Base-by-base conservation (phyloP, 2,113 vertebrate species). In the Hirundichthys speculiger region DNA sequence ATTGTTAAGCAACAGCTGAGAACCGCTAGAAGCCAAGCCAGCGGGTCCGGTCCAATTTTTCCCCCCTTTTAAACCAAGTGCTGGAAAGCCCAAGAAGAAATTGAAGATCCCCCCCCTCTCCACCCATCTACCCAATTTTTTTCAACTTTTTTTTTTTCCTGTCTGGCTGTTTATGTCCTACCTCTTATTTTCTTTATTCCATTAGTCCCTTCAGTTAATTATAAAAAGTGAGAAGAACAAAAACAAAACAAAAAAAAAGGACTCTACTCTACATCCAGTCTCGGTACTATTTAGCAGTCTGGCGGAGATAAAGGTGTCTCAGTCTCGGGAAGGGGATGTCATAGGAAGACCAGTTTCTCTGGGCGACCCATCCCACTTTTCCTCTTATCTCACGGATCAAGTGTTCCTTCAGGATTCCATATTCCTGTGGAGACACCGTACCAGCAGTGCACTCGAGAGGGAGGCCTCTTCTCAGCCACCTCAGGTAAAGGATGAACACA, bases 331-430 rank as follows among this genome's bases (percentile, higher is more conserved):
- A 94, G 90, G 94, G 93, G 91, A 92, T 81, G 68, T 89, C 94
- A 84, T 93, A 95, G 92, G 92, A 88, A 93, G 92, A 94, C 88
- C 80, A 94, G 90, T 94, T 90, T 91, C 92, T 94, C 84, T 90
- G 80, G 86, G 49, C 82, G 76, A 83, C 50, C 91, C 91, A 89
- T 85, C 57, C 89, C 91, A 89, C 91, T 92, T 95, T 94, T 90
- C 93, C 91, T 94, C 93, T 92, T 94, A 95, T 96, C 95, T 99
- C 91, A 98, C 64, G 94, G 95, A 96, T 94, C 96, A 94, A 96
- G 96, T 98, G 89, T 98, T 98, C 95, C 94, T 98, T 98, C 95
- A 95, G 93, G 93, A 93, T 93, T 93, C 77, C 85, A 64, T 61
- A 82, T 67, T 73, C 47, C 92, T 92, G 64, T 92, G 95, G 93